A percentile compares a stretch with the other conserved stretches of the same genome.
Evolutionary conservation across 1,140 invertebrate genomes (phyloP).

Genomic region (Papilio helenus): DNA sequence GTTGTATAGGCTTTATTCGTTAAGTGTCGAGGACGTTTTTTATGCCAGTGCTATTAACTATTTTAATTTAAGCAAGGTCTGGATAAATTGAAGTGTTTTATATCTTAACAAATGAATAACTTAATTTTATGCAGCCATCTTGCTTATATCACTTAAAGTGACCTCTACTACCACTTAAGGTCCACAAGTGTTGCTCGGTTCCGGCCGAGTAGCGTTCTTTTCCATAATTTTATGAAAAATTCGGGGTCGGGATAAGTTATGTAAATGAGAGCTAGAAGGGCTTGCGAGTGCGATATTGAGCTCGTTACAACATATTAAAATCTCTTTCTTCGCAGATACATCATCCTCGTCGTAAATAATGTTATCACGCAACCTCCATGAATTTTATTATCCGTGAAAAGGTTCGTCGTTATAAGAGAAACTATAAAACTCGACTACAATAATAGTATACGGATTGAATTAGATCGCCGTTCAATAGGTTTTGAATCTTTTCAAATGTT

Average conservation of each 20-base stretch:
- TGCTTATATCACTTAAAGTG: background rate
- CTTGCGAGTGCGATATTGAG: background rate
- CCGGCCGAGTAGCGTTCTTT: background rate
- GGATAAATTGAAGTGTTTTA: background rate
- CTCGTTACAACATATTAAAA: constrained; percentile 22
- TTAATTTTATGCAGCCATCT: background rate
- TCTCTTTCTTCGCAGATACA: background rate
- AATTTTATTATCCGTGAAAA: constrained; percentile 22
- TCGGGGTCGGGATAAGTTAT: constrained; percentile 5
- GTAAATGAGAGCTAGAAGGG: background rate
- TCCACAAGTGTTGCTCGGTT: background rate
- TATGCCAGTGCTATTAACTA: background rate
- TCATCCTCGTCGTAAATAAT: constrained; percentile 18
- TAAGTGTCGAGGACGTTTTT: background rate
- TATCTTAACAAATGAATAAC: background rate
- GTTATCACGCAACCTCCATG: background rate
- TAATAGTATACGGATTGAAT: background rate
- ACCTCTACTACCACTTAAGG: background rate
- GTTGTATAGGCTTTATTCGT: background rate
- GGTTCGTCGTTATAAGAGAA: background rate
- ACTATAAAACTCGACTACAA: background rate
- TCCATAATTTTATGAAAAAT: constrained; percentile 13
- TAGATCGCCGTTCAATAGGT: background rate
- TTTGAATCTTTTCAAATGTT: too few relatives aligned
- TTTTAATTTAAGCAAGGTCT: background rate